Percentiles rank a stretch among this genome's conserved stretches.
These are phyloP conservation scores for Drosophila sp. DNA, from an alignment of 1,140 invertebrate species.

Conservation along the genomic window DNA sequence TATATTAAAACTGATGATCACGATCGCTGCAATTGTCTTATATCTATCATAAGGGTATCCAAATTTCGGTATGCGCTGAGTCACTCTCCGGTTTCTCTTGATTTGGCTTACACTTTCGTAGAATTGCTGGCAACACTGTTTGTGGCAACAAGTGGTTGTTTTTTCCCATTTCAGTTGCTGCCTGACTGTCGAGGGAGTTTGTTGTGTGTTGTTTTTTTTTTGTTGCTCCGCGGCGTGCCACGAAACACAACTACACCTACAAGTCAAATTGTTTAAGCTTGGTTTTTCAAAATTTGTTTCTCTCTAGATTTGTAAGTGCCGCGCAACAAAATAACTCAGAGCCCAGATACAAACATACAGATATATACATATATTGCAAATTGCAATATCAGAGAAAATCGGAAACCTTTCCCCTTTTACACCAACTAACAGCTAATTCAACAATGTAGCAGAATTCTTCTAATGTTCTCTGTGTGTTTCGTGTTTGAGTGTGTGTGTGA, in stretches of 20 bases:
- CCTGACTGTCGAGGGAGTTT: conserved; percentile 47
- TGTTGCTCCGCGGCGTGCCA: conserved; percentile 49
- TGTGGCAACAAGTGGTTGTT: conserved; percentile 37
- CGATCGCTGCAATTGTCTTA: too few relatives aligned
- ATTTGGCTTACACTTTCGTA: neutral
- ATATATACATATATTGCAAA: neutral
- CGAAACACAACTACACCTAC: conserved; percentile 23
- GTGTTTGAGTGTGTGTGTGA: neutral
- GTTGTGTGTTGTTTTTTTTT: conserved; percentile 43
- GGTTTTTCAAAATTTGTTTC: conserved; percentile 26
- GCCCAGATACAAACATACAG: neutral
- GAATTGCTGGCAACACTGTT: conserved; percentile 3
- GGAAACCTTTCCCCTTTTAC: neutral
- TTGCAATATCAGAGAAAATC: conserved; percentile 8
- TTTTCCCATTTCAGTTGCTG: conserved; percentile 43
- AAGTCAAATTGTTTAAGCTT: conserved; percentile 39
- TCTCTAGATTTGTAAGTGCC: conserved; percentile 34
- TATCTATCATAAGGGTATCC: neutral
- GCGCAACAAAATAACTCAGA: neutral
- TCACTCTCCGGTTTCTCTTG: neutral
- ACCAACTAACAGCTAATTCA: neutral
- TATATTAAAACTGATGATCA: too few relatives aligned
- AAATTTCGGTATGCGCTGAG: neutral
- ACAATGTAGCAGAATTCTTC: conserved; percentile 28
- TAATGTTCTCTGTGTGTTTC: conserved; percentile 30